Evolutionary conservation across 2,797 vertebrate genomes (phyloP).

Genomic region (Clamator glandarius): DNA sequence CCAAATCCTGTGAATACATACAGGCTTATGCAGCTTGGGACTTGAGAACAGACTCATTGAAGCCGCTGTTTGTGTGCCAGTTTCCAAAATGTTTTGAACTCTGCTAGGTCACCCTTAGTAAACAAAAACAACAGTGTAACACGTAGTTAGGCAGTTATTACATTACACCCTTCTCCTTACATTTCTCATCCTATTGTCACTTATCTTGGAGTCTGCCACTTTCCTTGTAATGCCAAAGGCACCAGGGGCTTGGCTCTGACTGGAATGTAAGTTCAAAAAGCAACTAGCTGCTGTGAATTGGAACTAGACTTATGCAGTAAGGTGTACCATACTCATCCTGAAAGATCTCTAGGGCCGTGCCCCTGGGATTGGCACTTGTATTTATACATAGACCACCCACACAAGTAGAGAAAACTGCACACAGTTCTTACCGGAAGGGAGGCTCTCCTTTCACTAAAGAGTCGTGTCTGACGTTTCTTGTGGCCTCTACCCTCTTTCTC

Average conservation of each 20-base stretch:
- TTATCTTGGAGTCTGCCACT: not conserved
- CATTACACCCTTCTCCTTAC: not conserved
- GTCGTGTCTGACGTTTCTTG: conserved; percentile 74
- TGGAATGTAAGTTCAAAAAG: not conserved
- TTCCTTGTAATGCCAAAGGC: not conserved
- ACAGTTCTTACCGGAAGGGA: conserved; percentile 86
- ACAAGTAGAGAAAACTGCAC: not conserved
- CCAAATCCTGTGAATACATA: not conserved
- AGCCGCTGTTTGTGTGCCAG: not conserved
- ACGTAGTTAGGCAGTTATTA: not conserved
- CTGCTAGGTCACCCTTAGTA: not conserved
- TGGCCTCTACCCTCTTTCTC: conserved; percentile 81
- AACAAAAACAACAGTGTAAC: not conserved
- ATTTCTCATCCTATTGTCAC: not conserved
- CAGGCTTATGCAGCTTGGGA: not conserved
- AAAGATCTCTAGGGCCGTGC: not conserved
- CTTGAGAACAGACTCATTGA: not conserved
- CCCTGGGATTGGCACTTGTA: not conserved
- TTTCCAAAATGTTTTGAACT: not conserved
- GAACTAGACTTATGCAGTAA: not conserved
- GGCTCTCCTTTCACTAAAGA: conserved; percentile 81
- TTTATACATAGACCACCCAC: not conserved
- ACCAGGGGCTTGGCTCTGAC: not conserved
- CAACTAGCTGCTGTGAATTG: not conserved
- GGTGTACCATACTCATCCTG: not conserved